phyloP scores from a whole-genome alignment of 2,888 invertebrate species.

The Eueremaeus valkanovi region DNA sequence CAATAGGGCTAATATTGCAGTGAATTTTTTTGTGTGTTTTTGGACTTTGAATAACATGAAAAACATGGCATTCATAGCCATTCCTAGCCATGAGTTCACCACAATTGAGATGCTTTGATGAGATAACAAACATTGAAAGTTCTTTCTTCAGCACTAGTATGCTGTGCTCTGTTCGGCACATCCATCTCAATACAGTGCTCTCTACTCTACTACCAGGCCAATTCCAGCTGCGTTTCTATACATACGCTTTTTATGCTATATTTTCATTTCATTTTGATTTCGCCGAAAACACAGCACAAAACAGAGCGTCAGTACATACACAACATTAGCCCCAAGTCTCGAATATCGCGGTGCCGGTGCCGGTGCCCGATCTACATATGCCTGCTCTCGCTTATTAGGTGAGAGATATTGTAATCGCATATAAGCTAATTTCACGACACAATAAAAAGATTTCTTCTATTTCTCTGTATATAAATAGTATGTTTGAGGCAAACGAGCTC shows the following conservation, averaged over 20 bases:
- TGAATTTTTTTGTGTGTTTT: neutral
- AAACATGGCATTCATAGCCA: slow-evolving; percentile 24
- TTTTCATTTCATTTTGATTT: slow-evolving; percentile 15
- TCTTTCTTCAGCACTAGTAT: too few species aligned
- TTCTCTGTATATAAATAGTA: neutral
- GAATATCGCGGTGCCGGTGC: slow-evolving; percentile 4
- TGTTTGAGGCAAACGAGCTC: slow-evolving; percentile 34
- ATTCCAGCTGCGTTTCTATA: slow-evolving; percentile 18
- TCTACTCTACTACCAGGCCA: neutral
- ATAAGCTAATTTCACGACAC: slow-evolving; percentile 18
- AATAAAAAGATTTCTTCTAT: slow-evolving; percentile 32
- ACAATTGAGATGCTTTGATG: slow-evolving; percentile 30
- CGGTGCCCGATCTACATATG: slow-evolving; percentile 4
- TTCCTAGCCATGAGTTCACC: slow-evolving; percentile 26
- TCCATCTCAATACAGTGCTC: slow-evolving; percentile 4
- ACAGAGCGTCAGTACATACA: neutral
- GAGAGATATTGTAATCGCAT: slow-evolving; percentile 34
- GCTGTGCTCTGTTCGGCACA: neutral
- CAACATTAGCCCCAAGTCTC: neutral
- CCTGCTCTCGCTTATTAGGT: slow-evolving; percentile 32
- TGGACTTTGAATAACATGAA: neutral
- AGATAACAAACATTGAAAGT: slow-evolving; percentile 30
- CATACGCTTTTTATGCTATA: neutral
- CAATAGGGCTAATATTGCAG: slow-evolving; percentile 12
- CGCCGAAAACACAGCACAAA: neutral